Percentiles rank a stretch among this genome's conserved stretches.
Evolutionary conservation across 92 coral and sea anemone genomes (phyloP).

Genomic region (Epizoanthus stellaris): DNA sequence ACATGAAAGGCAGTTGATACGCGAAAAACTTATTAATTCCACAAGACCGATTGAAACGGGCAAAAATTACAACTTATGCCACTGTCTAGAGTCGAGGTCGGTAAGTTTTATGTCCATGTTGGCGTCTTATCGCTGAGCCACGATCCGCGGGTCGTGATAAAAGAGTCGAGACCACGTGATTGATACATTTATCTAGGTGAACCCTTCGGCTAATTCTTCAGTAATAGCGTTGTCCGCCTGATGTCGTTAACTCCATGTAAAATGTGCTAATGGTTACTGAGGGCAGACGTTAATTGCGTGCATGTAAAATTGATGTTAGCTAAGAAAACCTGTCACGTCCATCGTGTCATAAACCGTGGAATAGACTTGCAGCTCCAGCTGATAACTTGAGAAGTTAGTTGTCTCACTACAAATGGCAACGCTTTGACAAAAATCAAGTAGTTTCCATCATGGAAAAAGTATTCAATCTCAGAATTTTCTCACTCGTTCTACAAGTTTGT

Average conservation of each 20-base stretch:
- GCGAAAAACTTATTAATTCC: background rate
- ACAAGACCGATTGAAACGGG: background rate
- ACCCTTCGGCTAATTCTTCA: background rate
- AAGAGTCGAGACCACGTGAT: too few relatives aligned
- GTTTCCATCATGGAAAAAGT: background rate
- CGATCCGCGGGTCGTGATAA: too few relatives aligned
- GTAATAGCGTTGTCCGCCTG: background rate
- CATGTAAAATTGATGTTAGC: background rate
- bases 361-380: background rate
- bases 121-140: too few relatives aligned
- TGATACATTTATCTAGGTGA: too few relatives aligned
- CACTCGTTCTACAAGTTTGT: background rate
- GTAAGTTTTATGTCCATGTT: background rate
- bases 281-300: background rate
- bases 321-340: background rate
- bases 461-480: background rate
- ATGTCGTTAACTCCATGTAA: background rate
- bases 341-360: slow-evolving; percentile 1
- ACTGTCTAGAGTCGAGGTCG: background rate
- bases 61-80: background rate
- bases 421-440: background rate
- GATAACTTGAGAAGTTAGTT: background rate
- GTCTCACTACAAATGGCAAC: background rate
- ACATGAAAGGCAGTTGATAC: background rate
- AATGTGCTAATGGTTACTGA: background rate